Conservation (phyloP, 2,888 invertebrate species). For the Mimas tiliae region DNA sequence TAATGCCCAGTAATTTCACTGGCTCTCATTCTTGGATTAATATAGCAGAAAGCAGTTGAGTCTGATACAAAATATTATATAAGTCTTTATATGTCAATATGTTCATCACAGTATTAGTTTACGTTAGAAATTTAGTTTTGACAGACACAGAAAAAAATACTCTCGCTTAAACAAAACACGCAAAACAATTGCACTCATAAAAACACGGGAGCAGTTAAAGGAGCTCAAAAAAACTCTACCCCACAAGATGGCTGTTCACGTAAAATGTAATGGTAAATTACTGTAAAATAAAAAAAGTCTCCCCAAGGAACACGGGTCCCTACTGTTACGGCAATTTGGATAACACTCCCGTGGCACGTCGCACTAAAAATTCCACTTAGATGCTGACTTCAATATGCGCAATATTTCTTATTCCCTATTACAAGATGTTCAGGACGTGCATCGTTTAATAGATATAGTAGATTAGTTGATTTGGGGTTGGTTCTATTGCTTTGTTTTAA, state of each 20-base stretch:
- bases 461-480: conserved; percentile 23
- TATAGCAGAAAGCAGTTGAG: no score
- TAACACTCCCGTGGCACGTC: conserved; percentile 70
- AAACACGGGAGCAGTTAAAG: conserved; percentile 26
- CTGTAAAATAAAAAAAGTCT: conserved; percentile 78
- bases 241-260: conserved; percentile 69
- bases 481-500: conserved; percentile 25
- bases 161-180: conserved; percentile 15
- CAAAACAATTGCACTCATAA: conserved; percentile 23
- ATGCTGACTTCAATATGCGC: conserved; percentile 69
- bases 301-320: conserved; percentile 64
- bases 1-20: no score
- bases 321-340: conserved; percentile 77
- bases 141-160: background rate
- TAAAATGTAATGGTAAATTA: conserved; percentile 81
- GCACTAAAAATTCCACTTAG: conserved; percentile 77
- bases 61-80: background rate
- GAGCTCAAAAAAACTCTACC: conserved; percentile 58
- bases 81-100: no score
- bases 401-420: conserved; percentile 56
- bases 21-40: no score
- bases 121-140: background rate
- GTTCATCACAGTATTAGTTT: no score
- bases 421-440: conserved; percentile 61
- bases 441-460: conserved; percentile 58